Conservation (phyloP, 2,888 invertebrate species). For the Sinodicranocentrus sp. region DNA sequence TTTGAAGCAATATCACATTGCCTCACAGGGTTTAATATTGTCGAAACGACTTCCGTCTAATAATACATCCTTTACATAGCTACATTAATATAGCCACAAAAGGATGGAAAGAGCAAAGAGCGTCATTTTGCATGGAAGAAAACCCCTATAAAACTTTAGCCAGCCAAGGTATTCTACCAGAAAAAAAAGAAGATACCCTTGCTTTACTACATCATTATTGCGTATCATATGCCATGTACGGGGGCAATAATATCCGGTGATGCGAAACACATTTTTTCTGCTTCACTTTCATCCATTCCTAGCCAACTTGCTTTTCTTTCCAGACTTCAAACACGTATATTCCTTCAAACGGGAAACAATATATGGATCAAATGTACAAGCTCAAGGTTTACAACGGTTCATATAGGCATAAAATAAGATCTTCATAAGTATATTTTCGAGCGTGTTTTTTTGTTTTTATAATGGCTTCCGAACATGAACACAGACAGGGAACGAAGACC, state of each 20-base stretch:
- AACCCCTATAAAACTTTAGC: slow-evolving; percentile 15
- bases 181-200: slow-evolving; percentile 48
- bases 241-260: slow-evolving; percentile 67
- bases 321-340: slow-evolving; percentile 43
- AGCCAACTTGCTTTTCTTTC: slow-evolving; percentile 37
- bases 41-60: slow-evolving; percentile 49
- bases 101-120: not conserved
- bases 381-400: not conserved
- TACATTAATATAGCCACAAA: slow-evolving; percentile 1
- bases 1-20: slow-evolving; percentile 48
- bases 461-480: slow-evolving; percentile 25
- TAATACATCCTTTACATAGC: slow-evolving; percentile 14
- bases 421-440: not conserved
- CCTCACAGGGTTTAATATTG: slow-evolving; percentile 57
- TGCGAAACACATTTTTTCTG: slow-evolving; percentile 66
- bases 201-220: slow-evolving; percentile 60
- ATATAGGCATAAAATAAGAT: not conserved
- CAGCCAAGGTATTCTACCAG: slow-evolving; percentile 21
- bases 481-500: not conserved
- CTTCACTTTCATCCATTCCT: slow-evolving; percentile 61
- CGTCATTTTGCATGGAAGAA: slow-evolving; percentile 25
- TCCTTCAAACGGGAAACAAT: slow-evolving; percentile 3
- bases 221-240: slow-evolving; percentile 63
- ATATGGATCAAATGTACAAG: too few species aligned
- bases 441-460: slow-evolving; percentile 11